phyloP scores from a whole-genome alignment of 2,888 invertebrate species.

The Omphaloscelis lunosa region DNA sequence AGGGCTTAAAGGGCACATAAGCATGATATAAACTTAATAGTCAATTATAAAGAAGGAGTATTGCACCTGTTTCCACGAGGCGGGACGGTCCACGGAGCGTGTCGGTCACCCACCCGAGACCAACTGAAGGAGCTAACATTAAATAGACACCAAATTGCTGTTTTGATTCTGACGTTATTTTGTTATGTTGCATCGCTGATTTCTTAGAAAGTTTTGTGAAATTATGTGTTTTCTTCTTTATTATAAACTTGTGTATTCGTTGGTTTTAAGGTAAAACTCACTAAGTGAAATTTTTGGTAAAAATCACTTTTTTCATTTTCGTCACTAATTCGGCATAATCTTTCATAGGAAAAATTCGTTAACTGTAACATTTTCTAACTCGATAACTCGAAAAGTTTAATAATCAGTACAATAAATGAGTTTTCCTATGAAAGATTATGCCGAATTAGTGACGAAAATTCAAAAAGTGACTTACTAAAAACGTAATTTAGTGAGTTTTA shows the following conservation, averaged over 20 bases:
- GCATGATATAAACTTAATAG: slow-evolving; percentile 39
- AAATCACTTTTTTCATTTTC: no score
- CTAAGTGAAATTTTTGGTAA: no score
- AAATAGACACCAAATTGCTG: slow-evolving; percentile 66
- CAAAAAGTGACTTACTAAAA: no score
- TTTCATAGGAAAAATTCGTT: no score
- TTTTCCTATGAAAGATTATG: no score
- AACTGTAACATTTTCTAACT: no score
- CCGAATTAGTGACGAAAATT: no score
- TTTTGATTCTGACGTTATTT: slow-evolving; percentile 61
- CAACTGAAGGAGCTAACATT: slow-evolving; percentile 67
- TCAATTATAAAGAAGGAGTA: slow-evolving; percentile 70
- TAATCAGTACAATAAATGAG: no score
- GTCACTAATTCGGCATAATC: no score
- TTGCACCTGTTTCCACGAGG: slow-evolving; percentile 80
- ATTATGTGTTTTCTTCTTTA: slow-evolving; percentile 6
- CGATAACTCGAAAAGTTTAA: no score
- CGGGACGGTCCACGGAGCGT: slow-evolving; percentile 78
- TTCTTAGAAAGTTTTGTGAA: slow-evolving; percentile 27
- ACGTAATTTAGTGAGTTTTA: no score
- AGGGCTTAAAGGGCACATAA: slow-evolving; percentile 40
- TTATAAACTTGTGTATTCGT: slow-evolving; percentile 6
- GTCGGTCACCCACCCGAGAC: slow-evolving; percentile 72
- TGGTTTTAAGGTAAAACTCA: no score
- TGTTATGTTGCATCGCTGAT: slow-evolving; percentile 1